phyloP scores from a whole-genome alignment of 2,888 invertebrate species.

The Pollenia amentaria region DNA sequence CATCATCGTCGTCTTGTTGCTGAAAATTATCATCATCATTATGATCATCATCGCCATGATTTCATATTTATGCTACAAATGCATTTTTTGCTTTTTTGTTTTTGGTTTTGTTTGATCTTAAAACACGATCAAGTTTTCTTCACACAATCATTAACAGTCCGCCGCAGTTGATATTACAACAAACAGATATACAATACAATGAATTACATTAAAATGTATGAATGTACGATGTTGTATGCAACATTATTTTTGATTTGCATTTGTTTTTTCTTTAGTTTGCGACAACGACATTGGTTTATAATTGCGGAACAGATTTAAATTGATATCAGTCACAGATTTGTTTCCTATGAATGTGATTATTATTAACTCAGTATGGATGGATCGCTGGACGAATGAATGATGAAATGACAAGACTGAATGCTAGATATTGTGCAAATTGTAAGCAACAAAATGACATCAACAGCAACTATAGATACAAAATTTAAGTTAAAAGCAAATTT shows the following conservation, averaged over 20 bases:
- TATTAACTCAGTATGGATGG: conserved; percentile 57
- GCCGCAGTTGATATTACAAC: conserved; percentile 27
- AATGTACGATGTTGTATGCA: conserved; percentile 26
- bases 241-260: conserved; percentile 28
- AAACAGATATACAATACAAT: not conserved
- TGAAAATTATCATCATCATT: conserved; percentile 60
- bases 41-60: conserved; percentile 54
- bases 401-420: not conserved
- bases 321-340: conserved; percentile 67
- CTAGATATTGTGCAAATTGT: not conserved
- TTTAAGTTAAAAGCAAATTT: too few relatives aligned
- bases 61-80: conserved; percentile 66
- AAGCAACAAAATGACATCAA: conserved; percentile 26
- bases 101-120: conserved; percentile 47
- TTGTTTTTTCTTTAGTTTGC: conserved; percentile 44
- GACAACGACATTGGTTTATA: conserved; percentile 69
- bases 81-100: not conserved
- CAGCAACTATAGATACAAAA: not conserved
- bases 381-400: conserved; percentile 1
- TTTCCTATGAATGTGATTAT: conserved; percentile 64
- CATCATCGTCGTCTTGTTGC: conserved; percentile 60
- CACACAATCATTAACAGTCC: conserved; percentile 72
- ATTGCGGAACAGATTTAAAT: conserved; percentile 75
- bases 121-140: conserved; percentile 74
- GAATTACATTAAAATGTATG: not conserved